A percentile compares a stretch with the other conserved stretches of the same genome.
These are phyloP conservation scores for Hydrolagus colliei DNA, from an alignment of 2,797 vertebrate species.

Conservation along the genomic window DNA sequence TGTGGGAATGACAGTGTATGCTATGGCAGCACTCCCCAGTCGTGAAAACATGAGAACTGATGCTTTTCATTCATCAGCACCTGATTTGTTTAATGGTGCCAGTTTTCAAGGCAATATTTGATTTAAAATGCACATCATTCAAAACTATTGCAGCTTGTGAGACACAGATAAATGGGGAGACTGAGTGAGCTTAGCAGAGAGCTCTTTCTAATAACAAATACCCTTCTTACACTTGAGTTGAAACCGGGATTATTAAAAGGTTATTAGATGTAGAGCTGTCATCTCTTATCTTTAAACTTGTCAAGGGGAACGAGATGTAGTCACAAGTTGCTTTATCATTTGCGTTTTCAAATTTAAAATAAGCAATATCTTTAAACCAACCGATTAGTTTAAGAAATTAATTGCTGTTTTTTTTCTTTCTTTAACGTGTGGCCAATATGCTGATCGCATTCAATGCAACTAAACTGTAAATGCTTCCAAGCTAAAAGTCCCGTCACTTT, in stretches of 20 bases:
- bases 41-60: not conserved
- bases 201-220: not conserved
- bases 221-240: not conserved
- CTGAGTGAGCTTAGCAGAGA: too few relatives aligned
- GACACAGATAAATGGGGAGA: too few relatives aligned
- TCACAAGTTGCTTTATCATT: not conserved
- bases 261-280: not conserved
- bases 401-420: too few relatives aligned
- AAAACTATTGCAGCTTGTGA: not conserved
- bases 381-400: too few relatives aligned
- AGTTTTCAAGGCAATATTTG: not conserved
- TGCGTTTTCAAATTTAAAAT: too few relatives aligned
- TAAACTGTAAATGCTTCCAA: too few relatives aligned
- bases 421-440: too few relatives aligned
- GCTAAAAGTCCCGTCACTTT: too few relatives aligned
- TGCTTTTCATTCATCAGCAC: not conserved
- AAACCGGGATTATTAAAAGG: not conserved
- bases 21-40: not conserved
- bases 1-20: not conserved
- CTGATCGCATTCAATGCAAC: too few relatives aligned
- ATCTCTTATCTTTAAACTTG: not conserved
- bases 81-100: too few relatives aligned
- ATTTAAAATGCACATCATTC: not conserved
- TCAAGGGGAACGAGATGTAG: not conserved
- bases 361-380: too few relatives aligned